Percentiles rank a stretch among this genome's conserved stretches.
These are phyloP conservation scores for Hypanus sabinus DNA, from an alignment of 2,113 vertebrate species.

Conservation along the genomic window DNA sequence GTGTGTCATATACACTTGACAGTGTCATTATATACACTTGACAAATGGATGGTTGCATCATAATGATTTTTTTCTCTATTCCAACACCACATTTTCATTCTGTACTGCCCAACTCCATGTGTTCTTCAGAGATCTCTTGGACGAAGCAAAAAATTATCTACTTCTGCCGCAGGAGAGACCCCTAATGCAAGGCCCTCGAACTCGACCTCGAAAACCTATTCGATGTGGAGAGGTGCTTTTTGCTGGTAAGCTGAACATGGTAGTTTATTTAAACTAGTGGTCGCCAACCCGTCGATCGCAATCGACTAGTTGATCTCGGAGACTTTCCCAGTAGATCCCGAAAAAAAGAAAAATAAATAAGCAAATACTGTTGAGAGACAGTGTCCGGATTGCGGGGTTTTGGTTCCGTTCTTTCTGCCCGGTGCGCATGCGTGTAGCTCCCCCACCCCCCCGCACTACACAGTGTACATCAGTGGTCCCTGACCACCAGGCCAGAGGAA, in stretches of 20 bases:
- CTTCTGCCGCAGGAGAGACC: conserved; percentile 39
- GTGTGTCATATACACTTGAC: neutral
- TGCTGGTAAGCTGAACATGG: neutral
- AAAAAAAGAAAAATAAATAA: too few species aligned
- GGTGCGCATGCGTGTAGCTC: too few species aligned
- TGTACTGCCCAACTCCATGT: neutral
- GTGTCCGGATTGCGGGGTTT: too few species aligned
- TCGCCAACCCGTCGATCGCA: too few species aligned
- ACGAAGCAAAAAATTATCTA: conserved; percentile 41
- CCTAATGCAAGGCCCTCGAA: conserved; percentile 8
- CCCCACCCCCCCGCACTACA: too few species aligned
- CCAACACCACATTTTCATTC: too few species aligned
- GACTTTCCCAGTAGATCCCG: too few species aligned
- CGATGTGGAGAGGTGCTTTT: conserved; percentile 29
- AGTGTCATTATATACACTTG: neutral
- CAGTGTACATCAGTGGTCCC: too few species aligned
- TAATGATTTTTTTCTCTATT: neutral
- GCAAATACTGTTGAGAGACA: too few species aligned
- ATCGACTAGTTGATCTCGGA: too few species aligned
- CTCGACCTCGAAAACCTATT: neutral
- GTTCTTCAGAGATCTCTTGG: conserved; percentile 43
- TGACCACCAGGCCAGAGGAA: too few species aligned
- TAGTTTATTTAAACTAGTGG: neutral
- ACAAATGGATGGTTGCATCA: neutral
- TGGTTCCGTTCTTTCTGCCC: too few species aligned